Percentiles rank a stretch among this genome's conserved stretches.
Conservation (phyloP, 1,140 invertebrate genomes). For the Cardiocondyla obscurior region DNA sequence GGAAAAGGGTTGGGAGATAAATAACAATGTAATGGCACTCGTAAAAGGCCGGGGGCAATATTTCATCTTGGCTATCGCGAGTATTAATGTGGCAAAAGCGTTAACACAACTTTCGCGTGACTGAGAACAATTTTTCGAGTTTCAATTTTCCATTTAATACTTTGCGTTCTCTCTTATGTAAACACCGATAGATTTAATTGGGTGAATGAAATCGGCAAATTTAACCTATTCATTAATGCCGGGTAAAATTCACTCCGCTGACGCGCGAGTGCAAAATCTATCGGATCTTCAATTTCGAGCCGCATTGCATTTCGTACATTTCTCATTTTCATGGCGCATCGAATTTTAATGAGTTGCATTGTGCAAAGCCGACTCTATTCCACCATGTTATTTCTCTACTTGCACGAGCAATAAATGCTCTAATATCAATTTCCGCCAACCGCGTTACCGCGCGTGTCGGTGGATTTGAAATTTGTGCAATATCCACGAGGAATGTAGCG, state of each 20-base stretch:
- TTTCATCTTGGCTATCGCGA: conserved; percentile 25
- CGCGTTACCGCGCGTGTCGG: background rate
- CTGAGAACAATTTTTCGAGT: background rate
- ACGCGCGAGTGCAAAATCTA: background rate
- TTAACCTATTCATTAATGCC: conserved; percentile 8
- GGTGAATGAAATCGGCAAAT: background rate
- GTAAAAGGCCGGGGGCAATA: conserved; percentile 1
- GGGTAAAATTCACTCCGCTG: background rate
- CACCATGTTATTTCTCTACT: conserved; percentile 22
- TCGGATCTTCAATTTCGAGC: conserved; percentile 17
- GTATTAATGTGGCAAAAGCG: conserved; percentile 29
- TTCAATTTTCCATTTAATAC: conserved; percentile 24
- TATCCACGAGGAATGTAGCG: conserved; percentile 14
- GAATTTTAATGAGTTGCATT: conserved; percentile 30
- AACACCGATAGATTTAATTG: background rate
- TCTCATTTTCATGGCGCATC: conserved; percentile 21
- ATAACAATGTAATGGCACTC: conserved; percentile 18
- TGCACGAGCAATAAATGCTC: too few species aligned
- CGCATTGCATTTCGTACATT: conserved; percentile 6
- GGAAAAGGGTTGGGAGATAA: conserved; percentile 29
- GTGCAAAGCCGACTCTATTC: conserved; percentile 21
- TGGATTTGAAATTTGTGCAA: conserved; percentile 11
- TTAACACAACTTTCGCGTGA: background rate
- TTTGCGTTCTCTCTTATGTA: background rate
- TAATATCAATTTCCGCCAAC: conserved; percentile 17